These are phyloP conservation scores for Campylomormyrus numenius DNA, from an alignment of 2,113 vertebrate species.

Conservation along the genomic window DNA sequence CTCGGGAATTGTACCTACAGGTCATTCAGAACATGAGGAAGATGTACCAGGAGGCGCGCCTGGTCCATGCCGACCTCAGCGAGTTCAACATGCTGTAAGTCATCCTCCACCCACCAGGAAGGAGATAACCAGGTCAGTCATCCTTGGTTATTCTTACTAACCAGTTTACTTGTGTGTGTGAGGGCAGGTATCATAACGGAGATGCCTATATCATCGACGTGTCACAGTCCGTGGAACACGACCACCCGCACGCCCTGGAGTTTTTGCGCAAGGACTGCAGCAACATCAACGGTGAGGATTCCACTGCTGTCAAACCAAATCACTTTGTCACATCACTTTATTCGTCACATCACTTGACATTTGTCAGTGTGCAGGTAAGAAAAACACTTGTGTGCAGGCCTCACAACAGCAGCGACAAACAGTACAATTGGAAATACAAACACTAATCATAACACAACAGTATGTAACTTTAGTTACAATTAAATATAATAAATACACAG, in stretches of 20 bases:
- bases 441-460: not conserved
- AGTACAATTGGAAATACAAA: not conserved
- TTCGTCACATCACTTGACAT: not conserved
- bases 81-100: constrained; percentile 96
- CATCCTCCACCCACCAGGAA: too few species aligned
- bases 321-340: not conserved
- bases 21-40: constrained; percentile 85
- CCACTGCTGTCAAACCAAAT: not conserved
- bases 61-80: constrained; percentile 95
- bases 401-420: not conserved
- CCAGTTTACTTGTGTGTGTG: not conserved
- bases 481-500: not conserved
- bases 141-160: not conserved
- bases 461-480: not conserved
- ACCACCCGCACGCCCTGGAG: constrained; percentile 88
- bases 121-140: not conserved
- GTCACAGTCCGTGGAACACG: constrained; percentile 91
- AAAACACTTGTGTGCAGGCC: too few species aligned
- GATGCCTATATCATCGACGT: constrained; percentile 83
- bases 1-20: constrained; percentile 81
- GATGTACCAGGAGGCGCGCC: constrained; percentile 87
- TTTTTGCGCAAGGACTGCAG: constrained; percentile 91
- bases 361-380: not conserved
- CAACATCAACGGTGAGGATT: constrained; percentile 78
- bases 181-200: constrained; percentile 73